Evolutionary conservation across 64 coral and sea anemone species (phyloP).

Genomic region (Porites lutea): DNA sequence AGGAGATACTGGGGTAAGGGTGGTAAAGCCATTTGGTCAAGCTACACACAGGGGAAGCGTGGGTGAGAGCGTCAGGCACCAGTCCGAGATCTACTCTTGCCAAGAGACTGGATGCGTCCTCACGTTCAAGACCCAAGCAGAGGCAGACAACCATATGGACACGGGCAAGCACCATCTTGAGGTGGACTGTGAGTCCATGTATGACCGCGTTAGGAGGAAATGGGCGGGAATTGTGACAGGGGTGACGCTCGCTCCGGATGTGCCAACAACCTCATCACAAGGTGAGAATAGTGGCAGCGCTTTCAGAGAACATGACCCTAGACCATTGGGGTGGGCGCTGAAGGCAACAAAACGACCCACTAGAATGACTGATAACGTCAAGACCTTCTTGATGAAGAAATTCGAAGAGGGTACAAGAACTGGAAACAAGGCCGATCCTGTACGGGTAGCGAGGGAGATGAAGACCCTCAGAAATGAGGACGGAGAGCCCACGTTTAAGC

Average conservation of each 20-base stretch:
- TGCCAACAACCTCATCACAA: constrained; percentile 21
- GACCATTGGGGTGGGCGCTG: constrained; percentile 33
- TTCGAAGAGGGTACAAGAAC: constrained; percentile 37
- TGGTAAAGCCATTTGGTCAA: constrained; percentile 68
- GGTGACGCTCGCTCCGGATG: constrained; percentile 20
- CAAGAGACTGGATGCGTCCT: constrained; percentile 59
- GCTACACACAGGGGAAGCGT: constrained; percentile 14
- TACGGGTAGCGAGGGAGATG: constrained; percentile 58
- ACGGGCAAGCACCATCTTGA: background rate
- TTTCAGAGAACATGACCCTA: background rate
- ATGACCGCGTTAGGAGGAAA: constrained; percentile 58
- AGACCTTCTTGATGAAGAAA: constrained; percentile 44
- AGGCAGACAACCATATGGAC: constrained; percentile 34
- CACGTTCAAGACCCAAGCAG: constrained; percentile 56
- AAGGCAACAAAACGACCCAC: background rate
- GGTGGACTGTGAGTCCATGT: constrained; percentile 43
- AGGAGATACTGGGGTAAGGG: constrained; percentile 56
- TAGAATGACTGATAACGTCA: constrained; percentile 19
- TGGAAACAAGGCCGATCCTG: constrained; percentile 38
- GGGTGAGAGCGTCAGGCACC: constrained; percentile 21
- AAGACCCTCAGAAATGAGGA: constrained; percentile 24
- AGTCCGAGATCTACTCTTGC: constrained; percentile 48
- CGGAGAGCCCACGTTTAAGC: background rate
- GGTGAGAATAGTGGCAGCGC: background rate
- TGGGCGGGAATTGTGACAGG: constrained; percentile 48